Base-by-base conservation (phyloP, 1,140 invertebrate genomes). In the Zaprionus lachaisei region DNA sequence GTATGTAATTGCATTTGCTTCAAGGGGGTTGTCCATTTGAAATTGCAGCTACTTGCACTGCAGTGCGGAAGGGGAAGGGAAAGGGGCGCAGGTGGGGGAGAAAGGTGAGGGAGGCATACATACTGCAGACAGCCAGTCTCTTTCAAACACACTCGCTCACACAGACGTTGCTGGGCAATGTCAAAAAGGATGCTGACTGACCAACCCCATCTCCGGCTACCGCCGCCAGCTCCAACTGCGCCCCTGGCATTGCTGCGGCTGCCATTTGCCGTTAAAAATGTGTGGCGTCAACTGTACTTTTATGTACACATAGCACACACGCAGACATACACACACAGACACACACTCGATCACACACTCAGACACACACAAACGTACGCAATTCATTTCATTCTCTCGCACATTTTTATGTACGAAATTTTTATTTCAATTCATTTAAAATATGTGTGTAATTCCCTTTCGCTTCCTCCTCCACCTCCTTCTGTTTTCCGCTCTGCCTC, bases 371-470 rank as follows among this genome's bases (percentile, higher is more conserved):
- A 22, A 55, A 28, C 44, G 63, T 44, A 68, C 72, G 62, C 63
- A 79, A 67, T 75, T 79, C 74, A 77, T 79, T 79, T 79, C 41
- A 58, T 68, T 61, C 74, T 77, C 74, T 66, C 65, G 71, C 65
- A 60, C 85, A 83, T 84, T 90, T 89, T 84, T 90, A 90, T 89
- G 78, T 79, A 81, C 85, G 81, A 90, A 76, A 89, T 90, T 90
- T 47, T 90, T 75, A 89, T 89, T 89, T 90, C 85, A 89, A 90
- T 89, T 82, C 85, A 91, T 89, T 89, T 89, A 85, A 87, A 89
- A 87, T 87, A 87, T 83, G 83, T 83, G 83, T 86, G 83, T 86
- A 86, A 89, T 90, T 51, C 47, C 47, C 47, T 51, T 51, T 51
- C 47, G 84, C 65, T 76, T 64, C 56, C 38, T 68, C 56, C 77